phyloP scores from a whole-genome alignment of 2,888 invertebrate species.

The Synanthedon tipuliformis region DNA sequence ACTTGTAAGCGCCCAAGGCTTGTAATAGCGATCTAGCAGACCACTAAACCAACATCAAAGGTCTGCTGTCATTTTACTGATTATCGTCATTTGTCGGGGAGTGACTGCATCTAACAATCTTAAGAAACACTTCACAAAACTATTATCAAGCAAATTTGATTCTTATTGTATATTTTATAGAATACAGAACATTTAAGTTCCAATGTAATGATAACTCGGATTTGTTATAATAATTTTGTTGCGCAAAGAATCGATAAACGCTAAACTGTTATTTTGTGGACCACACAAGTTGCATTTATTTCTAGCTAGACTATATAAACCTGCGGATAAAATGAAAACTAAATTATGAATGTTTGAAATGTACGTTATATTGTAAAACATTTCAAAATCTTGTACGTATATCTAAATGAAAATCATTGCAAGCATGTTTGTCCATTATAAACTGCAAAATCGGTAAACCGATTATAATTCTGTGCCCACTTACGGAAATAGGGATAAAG shows the following conservation, averaged over 20 bases:
- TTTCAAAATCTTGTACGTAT: too few relatives aligned
- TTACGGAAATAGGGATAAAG: too few relatives aligned
- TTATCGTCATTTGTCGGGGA: constrained; percentile 19
- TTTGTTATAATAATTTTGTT: background rate
- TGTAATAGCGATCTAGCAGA: constrained; percentile 6
- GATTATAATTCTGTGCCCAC: too few relatives aligned
- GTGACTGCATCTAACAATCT: constrained; percentile 6
- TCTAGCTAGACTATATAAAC: too few relatives aligned
- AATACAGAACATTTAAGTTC: background rate
- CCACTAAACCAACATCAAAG: constrained; percentile 17
- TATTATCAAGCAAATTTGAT: background rate
- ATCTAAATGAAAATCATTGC: too few relatives aligned
- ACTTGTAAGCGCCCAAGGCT: constrained; percentile 5
- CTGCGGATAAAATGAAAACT: too few relatives aligned
- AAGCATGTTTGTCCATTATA: too few relatives aligned
- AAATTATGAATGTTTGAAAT: too few relatives aligned
- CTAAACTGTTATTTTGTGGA: background rate
- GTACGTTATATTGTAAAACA: too few relatives aligned
- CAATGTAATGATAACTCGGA: background rate
- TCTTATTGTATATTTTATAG: background rate
- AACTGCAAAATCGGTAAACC: too few relatives aligned
- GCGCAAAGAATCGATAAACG: background rate
- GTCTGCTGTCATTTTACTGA: constrained; percentile 28
- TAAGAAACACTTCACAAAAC: background rate
- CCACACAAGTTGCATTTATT: background rate